A percentile compares a stretch with the other conserved stretches of the same genome.
phyloP scores from a whole-genome alignment of 2,113 vertebrate species.

The Tylochromis polylepis region DNA sequence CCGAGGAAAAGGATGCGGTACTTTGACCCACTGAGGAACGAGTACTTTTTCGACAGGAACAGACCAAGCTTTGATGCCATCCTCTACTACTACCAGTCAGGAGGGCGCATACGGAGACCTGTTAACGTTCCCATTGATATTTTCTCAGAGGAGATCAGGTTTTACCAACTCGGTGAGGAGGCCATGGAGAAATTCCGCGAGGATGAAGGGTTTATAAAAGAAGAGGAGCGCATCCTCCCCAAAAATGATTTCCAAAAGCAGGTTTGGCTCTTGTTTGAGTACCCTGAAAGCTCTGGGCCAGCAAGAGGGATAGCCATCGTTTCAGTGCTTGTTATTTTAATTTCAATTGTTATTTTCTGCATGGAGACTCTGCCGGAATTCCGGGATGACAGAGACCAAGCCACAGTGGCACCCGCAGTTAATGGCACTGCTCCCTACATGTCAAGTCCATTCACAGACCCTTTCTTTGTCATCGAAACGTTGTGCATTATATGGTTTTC shows the following conservation, averaged over 20 bases:
- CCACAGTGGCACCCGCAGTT: constrained; percentile 45
- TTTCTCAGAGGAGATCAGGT: constrained; percentile 96
- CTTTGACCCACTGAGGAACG: constrained; percentile 96
- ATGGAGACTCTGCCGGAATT: constrained; percentile 96
- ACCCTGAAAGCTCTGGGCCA: constrained; percentile 93
- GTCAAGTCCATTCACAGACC: constrained; percentile 82
- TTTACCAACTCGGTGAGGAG: constrained; percentile 95
- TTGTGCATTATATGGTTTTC: constrained; percentile 99
- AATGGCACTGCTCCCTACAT: constrained; percentile 70
- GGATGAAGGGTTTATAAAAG: constrained; percentile 97
- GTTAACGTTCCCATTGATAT: constrained; percentile 98
- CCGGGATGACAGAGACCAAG: constrained; percentile 84
- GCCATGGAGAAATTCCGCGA: constrained; percentile 98
- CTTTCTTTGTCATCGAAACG: constrained; percentile 97
- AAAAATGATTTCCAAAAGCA: constrained; percentile 91
- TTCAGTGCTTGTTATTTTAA: constrained; percentile 93
- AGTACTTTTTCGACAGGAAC: constrained; percentile 98
- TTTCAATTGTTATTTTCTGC: constrained; percentile 98
- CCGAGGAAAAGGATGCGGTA: constrained; percentile 94
- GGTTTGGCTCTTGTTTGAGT: constrained; percentile 97
- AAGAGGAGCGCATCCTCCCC: constrained; percentile 91
- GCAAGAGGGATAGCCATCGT: constrained; percentile 96
- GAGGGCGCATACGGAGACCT: constrained; percentile 91
- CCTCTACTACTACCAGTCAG: constrained; percentile 97
- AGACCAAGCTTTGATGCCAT: constrained; percentile 98